These are phyloP conservation scores for Otis tarda DNA, from an alignment of 2,113 vertebrate genomes.

Conservation along the genomic window DNA sequence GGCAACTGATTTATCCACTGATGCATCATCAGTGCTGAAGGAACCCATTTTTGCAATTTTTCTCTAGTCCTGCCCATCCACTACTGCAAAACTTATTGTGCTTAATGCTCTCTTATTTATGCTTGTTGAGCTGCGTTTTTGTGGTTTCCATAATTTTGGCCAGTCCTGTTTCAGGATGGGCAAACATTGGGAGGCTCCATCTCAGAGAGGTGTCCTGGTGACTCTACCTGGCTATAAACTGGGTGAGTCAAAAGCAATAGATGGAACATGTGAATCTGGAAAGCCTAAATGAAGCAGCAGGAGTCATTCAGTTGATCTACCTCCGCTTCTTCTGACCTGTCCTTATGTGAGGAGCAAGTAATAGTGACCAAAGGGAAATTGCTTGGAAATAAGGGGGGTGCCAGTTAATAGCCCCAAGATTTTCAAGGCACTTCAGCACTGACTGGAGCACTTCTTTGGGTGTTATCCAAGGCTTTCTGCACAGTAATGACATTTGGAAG, in stretches of 20 bases:
- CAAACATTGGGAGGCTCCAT: background rate
- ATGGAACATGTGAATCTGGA: constrained; percentile 11
- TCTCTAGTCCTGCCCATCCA: background rate
- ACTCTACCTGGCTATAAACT: background rate
- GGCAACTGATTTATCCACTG: background rate
- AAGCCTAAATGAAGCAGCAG: background rate
- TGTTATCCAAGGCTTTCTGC: background rate
- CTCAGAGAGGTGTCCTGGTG: background rate
- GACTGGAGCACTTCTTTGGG: background rate
- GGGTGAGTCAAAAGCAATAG: background rate
- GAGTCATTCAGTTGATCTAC: background rate
- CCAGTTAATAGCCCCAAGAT: background rate
- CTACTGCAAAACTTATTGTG: background rate
- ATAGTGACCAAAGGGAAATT: background rate
- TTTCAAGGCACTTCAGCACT: background rate
- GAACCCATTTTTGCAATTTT: background rate
- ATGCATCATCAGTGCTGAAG: background rate
- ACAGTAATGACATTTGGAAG: constrained; percentile 36
- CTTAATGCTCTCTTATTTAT: background rate
- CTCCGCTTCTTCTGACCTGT: background rate
- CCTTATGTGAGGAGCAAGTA: background rate
- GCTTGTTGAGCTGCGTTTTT: background rate
- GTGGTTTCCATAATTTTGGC: background rate
- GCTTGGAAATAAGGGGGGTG: background rate
- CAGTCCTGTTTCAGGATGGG: background rate